These are phyloP conservation scores for Podilymbus podiceps DNA, from an alignment of 2,113 vertebrate genomes.

Conservation along the genomic window DNA sequence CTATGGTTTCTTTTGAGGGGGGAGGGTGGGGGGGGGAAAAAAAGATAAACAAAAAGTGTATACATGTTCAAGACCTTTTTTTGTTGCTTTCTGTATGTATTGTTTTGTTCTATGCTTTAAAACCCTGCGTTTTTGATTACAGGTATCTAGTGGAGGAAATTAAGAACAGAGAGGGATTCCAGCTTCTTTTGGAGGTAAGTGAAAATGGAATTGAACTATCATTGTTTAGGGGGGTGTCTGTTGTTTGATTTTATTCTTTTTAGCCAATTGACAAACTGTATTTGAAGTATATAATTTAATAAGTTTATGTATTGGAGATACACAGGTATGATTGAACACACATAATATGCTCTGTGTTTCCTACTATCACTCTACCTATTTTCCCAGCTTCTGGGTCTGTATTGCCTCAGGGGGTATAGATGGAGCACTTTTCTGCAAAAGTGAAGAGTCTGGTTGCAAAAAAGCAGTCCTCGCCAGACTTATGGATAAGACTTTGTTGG, in stretches of 20 bases:
- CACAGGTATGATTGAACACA: not conserved
- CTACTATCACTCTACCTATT: not conserved
- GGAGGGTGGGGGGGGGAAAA: accelerated
- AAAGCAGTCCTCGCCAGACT: not conserved
- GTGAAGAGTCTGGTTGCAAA: not conserved
- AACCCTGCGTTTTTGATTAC: conserved; percentile 33
- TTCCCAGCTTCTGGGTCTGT: not conserved
- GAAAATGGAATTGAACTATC: not conserved
- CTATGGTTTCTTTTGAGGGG: not conserved
- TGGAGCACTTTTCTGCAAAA: not conserved
- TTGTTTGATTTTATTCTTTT: not conserved
- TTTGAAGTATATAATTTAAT: not conserved
- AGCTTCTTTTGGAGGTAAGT: conserved; percentile 78
- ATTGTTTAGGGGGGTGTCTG: not conserved
- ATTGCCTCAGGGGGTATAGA: not conserved
- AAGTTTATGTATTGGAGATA: not conserved
- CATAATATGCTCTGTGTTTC: not conserved
- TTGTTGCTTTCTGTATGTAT: not conserved
- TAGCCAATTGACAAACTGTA: not conserved
- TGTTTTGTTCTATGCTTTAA: not conserved
- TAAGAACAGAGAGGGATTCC: conserved; percentile 81
- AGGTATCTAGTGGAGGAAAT: conserved; percentile 82
- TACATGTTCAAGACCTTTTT: not conserved
- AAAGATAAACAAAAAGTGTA: not conserved
- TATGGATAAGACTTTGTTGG: not conserved